Conservation (phyloP, 2,797 vertebrate species). For the Phrynocephalus vlangalii region DNA sequence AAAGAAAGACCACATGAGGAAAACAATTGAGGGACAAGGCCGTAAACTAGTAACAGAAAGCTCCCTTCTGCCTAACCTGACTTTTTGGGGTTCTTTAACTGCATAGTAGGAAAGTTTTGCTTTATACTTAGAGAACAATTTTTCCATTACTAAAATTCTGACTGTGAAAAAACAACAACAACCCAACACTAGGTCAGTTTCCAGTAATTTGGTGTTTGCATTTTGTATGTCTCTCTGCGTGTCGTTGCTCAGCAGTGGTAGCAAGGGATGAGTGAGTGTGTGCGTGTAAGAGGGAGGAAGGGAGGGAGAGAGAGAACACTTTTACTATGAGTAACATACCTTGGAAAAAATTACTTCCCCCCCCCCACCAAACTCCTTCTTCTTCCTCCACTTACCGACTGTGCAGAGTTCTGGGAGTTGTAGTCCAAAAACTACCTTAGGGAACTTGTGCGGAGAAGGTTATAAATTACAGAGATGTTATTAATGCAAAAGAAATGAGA, state of each 20-base stretch:
- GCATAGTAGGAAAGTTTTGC: background rate
- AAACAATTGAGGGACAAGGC: slow-evolving; percentile 2
- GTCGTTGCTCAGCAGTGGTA: background rate
- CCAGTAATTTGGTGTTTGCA: background rate
- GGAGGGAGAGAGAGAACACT: too few species aligned
- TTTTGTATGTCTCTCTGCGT: background rate
- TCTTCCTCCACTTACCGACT: too few species aligned
- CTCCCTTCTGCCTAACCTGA: slow-evolving; percentile 16
- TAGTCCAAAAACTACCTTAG: too few species aligned
- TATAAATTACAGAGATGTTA: background rate
- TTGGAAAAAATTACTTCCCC: too few species aligned
- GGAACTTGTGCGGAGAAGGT: too few species aligned
- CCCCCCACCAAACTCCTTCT: too few species aligned
- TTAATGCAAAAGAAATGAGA: background rate
- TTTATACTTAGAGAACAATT: background rate
- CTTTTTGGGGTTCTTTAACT: slow-evolving; percentile 22
- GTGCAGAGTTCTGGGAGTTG: too few species aligned
- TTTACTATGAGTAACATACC: too few species aligned
- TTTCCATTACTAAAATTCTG: too few species aligned
- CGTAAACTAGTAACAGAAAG: background rate
- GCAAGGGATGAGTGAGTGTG: background rate
- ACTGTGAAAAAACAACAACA: background rate
- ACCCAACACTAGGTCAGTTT: background rate
- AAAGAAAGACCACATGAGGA: background rate
- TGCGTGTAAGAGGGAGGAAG: background rate